phyloP scores from a whole-genome alignment of 1,140 invertebrate species.

The Sesamia nonagrioides region DNA sequence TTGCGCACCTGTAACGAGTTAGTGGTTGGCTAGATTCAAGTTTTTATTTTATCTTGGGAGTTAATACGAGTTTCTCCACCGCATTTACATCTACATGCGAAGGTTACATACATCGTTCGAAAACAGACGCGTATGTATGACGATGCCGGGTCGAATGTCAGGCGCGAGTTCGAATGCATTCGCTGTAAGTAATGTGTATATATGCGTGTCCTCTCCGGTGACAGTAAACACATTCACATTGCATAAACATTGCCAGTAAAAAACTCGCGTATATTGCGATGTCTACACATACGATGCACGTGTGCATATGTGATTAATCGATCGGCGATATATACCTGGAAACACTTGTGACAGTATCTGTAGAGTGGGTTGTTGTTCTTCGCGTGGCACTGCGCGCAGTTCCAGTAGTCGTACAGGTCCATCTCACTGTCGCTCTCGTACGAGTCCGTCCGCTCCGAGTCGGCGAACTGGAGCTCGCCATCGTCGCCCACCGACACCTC shows the following conservation, averaged over 20 bases:
- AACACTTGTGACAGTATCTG: conserved; percentile 91
- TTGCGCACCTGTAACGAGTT: conserved; percentile 88
- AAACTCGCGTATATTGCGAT: too few relatives aligned
- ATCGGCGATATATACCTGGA: conserved; percentile 83
- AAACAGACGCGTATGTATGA: too few relatives aligned
- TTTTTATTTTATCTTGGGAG: too few relatives aligned
- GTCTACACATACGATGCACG: too few relatives aligned
- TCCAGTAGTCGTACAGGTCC: conserved; percentile 88
- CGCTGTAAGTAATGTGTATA: too few relatives aligned
- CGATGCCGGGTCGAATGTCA: too few relatives aligned
- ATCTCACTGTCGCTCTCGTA: conserved; percentile 87
- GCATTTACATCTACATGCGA: neutral
- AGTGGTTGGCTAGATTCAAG: neutral
- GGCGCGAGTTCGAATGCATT: too few relatives aligned
- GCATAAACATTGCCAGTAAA: too few relatives aligned
- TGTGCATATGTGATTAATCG: too few relatives aligned
- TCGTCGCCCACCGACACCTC: conserved; percentile 75
- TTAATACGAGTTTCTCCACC: neutral
- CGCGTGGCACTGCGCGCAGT: conserved; percentile 89
- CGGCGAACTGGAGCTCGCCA: conserved; percentile 79
- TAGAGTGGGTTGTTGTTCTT: conserved; percentile 89
- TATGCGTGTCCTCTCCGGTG: too few relatives aligned
- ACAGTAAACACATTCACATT: too few relatives aligned
- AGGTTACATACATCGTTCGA: too few relatives aligned
- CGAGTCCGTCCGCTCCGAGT: conserved; percentile 87